Conservation (phyloP, 2,113 vertebrate species). For the Sapajus apella region DNA sequence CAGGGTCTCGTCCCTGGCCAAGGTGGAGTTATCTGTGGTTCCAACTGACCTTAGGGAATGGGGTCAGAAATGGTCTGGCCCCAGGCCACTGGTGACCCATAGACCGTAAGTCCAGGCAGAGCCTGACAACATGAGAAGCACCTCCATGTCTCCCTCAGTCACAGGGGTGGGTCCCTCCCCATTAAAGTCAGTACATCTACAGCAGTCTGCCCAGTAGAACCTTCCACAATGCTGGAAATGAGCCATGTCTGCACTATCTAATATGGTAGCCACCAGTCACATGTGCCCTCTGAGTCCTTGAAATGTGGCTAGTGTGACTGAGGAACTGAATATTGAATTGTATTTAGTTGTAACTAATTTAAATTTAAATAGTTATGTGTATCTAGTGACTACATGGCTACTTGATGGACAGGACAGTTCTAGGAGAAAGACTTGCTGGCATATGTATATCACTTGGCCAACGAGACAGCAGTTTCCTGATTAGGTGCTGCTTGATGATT, state of each 20-base stretch:
- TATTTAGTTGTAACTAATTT: not conserved
- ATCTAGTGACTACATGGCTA: not conserved
- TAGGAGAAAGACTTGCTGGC: not conserved
- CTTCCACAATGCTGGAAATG: not conserved
- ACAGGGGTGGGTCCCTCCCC: not conserved
- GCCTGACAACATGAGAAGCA: not conserved
- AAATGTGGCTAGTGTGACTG: not conserved
- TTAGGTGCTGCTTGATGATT: not conserved
- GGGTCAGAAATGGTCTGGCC: not conserved
- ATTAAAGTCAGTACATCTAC: not conserved
- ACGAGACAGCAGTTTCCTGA: not conserved
- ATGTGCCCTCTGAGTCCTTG: not conserved
- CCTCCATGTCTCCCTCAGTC: too few species aligned
- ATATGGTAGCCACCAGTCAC: not conserved
- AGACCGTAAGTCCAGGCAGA: not conserved
- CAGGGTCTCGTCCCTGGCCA: not conserved
- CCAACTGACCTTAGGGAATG: not conserved
- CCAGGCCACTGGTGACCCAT: not conserved
- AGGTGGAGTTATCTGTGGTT: not conserved
- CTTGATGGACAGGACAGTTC: not conserved
- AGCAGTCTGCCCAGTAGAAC: not conserved
- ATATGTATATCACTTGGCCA: not conserved
- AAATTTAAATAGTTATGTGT: not conserved
- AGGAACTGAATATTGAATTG: not conserved
- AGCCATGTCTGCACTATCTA: rapidly evolving